Evolutionary conservation across 2,113 vertebrate genomes (phyloP).

Genomic region (Beaufortia kweichowensis): DNA sequence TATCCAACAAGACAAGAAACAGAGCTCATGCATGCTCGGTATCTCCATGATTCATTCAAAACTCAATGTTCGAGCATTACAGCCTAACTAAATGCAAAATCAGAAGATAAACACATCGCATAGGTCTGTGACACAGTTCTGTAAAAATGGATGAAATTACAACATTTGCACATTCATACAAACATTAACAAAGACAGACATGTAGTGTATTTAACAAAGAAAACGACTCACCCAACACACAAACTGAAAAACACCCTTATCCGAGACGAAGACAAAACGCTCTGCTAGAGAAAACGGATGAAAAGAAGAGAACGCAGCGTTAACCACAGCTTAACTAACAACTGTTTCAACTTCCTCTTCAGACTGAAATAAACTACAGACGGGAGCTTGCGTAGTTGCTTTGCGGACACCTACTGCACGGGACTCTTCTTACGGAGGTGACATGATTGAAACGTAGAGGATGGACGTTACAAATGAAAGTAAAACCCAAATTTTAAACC

Average conservation of each 20-base stretch:
- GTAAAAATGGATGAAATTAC: neutral
- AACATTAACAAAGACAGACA: no score
- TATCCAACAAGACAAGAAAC: neutral
- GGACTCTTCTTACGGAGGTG: neutral
- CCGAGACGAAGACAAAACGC: neutral
- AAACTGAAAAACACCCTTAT: neutral
- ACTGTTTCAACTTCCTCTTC: conserved; percentile 21
- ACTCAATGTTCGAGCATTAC: neutral
- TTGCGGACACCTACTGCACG: neutral
- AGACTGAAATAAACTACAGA: neutral
- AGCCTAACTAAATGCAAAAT: neutral
- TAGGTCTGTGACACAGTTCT: neutral
- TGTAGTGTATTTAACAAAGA: no score
- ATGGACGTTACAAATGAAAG: neutral
- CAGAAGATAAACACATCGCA: neutral
- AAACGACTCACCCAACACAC: neutral
- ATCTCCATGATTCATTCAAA: neutral
- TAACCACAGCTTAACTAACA: conserved; percentile 19
- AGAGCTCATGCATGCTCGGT: neutral
- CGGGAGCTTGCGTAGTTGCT: neutral
- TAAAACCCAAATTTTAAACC: neutral
- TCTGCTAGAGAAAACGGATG: neutral
- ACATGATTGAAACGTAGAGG: neutral
- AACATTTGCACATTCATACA: no score
- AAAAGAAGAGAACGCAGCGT: neutral